These are phyloP conservation scores for Drosophila maculinotata DNA, from an alignment of 2,888 invertebrate species.

Conservation along the genomic window DNA sequence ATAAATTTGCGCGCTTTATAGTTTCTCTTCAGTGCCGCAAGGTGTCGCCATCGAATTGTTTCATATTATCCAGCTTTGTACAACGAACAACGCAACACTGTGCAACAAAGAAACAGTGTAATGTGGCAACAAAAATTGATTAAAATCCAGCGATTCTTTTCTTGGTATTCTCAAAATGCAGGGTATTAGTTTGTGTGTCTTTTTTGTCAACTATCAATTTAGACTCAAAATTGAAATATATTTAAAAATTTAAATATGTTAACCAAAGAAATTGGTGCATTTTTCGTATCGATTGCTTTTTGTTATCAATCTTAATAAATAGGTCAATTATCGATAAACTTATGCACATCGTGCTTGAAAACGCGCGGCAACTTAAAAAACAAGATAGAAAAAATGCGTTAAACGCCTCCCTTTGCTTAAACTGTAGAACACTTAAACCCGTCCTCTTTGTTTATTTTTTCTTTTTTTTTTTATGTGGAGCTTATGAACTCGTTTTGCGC, in stretches of 20 bases:
- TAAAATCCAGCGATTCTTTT: too few relatives aligned
- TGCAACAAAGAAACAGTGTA: conserved; percentile 19
- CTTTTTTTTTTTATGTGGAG: neutral
- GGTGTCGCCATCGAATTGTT: neutral
- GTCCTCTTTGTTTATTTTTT: neutral
- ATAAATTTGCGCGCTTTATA: neutral
- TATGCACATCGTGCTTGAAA: conserved; percentile 1
- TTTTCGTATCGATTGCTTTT: neutral
- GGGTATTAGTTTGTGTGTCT: neutral
- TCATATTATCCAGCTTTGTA: conserved; percentile 8
- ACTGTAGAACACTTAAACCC: neutral
- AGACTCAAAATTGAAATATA: conserved; percentile 6
- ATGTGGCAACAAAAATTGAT: neutral
- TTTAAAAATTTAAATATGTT: conserved; percentile 4
- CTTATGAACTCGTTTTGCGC: conserved; percentile 45
- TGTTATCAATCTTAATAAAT: conserved; percentile 1
- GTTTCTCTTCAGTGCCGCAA: conserved; percentile 2
- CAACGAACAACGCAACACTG: conserved; percentile 12
- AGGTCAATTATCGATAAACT: conserved; percentile 10
- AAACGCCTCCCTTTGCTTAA: neutral
- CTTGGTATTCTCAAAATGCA: conserved; percentile 3
- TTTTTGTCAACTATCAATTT: conserved; percentile 20
- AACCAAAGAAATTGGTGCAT: conserved; percentile 1
- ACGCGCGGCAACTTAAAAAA: conserved; percentile 10
- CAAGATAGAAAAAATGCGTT: conserved; percentile 1